phyloP scores from a whole-genome alignment of 2,113 vertebrate species.

The Brachypodius melanocephalos region DNA sequence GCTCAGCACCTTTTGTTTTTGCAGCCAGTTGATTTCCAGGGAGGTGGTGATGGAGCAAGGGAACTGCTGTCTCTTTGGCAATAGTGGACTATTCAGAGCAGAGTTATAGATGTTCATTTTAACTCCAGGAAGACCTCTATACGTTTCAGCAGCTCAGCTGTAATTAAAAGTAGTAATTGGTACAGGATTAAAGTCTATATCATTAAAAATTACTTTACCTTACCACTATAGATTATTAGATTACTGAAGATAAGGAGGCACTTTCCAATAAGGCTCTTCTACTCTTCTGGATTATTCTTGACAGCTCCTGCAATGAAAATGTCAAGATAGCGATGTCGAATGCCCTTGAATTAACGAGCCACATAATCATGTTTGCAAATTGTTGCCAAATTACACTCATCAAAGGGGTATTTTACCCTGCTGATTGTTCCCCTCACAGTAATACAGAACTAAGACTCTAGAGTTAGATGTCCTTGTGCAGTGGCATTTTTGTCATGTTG shows the following conservation, averaged over 20 bases:
- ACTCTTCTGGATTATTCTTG: not conserved
- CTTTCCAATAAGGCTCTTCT: not conserved
- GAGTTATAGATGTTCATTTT: not conserved
- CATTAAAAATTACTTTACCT: not conserved
- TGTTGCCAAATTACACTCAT: not conserved
- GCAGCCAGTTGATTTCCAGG: not conserved
- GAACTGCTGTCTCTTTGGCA: not conserved
- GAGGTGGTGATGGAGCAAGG: not conserved
- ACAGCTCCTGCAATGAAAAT: conserved; percentile 38
- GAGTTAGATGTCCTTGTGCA: not conserved
- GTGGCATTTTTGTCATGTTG: not conserved
- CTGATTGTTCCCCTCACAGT: not conserved
- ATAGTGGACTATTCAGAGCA: not conserved
- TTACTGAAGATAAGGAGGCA: not conserved
- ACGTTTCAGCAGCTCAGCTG: not conserved
- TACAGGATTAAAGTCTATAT: not conserved
- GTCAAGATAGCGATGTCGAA: not conserved
- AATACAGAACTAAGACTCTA: not conserved
- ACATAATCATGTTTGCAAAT: not conserved
- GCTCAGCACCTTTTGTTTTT: not conserved
- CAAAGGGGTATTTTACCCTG: not conserved
- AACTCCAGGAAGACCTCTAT: not conserved
- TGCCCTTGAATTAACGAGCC: not conserved
- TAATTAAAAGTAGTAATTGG: not conserved
- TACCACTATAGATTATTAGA: not conserved